A percentile compares a stretch with the other conserved stretches of the same genome.
Evolutionary conservation across 2,797 vertebrate genomes (phyloP).

Genomic region (Sphaeramia orbicularis): DNA sequence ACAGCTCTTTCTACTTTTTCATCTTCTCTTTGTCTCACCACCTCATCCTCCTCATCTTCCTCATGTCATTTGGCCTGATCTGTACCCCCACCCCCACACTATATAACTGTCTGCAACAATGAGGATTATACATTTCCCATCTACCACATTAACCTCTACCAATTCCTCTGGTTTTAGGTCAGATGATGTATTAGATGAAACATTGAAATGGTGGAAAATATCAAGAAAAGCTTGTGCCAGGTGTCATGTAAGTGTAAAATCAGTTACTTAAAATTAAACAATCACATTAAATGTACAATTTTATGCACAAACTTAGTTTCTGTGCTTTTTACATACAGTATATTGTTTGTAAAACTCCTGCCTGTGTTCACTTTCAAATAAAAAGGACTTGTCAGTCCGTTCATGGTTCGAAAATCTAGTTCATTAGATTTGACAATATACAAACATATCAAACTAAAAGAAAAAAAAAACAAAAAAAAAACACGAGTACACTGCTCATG

Average conservation of each 20-base stretch:
- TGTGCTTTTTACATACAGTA: conserved; percentile 50
- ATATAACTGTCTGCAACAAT: no score
- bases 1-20: conserved; percentile 11
- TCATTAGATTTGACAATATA: conserved; percentile 21
- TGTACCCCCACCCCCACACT: no score
- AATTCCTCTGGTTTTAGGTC: no score
- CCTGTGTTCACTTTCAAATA: no score
- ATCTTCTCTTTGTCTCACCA: neutral
- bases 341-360: conserved; percentile 12
- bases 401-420: conserved; percentile 13
- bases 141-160: no score
- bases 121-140: no score
- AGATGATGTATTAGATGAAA: neutral
- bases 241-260: conserved; percentile 7
- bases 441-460: conserved; percentile 22
- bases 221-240: neutral
- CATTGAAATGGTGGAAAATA: conserved; percentile 14
- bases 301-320: conserved; percentile 15
- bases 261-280: conserved; percentile 9
- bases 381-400: conserved; percentile 22
- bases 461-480: neutral
- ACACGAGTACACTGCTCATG: conserved; percentile 15
- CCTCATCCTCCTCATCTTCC: neutral
- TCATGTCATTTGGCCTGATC: conserved; percentile 1
- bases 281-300: conserved; percentile 13